Conservation (phyloP, 2,888 invertebrate species). For the Bombyx huttoni region DNA sequence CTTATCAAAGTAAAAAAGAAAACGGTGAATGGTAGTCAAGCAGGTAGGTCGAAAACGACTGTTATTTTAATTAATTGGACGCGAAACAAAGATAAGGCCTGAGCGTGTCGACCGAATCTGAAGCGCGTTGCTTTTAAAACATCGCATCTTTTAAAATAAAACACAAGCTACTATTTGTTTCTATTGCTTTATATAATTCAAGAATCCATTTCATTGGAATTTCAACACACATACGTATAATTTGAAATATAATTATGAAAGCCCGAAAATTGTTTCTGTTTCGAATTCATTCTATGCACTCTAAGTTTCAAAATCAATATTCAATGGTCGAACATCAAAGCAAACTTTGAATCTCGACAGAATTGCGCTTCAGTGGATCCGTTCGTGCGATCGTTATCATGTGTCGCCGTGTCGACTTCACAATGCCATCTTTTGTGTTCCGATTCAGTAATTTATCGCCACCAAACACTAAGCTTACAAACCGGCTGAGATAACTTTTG, state of each 20-base stretch:
- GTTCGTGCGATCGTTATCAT: constrained; percentile 52
- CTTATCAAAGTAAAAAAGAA: constrained; percentile 10
- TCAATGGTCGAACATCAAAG: not conserved
- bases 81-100: constrained; percentile 47
- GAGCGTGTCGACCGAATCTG: constrained; percentile 29
- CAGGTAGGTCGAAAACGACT: constrained; percentile 58
- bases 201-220: not conserved
- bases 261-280: too few species aligned
- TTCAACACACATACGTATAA: too few species aligned
- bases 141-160: constrained; percentile 13
- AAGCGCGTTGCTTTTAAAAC: constrained; percentile 12
- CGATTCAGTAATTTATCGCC: constrained; percentile 63
- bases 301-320: too few species aligned
- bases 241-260: too few species aligned
- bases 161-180: not conserved
- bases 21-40: constrained; percentile 31
- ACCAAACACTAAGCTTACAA: constrained; percentile 52
- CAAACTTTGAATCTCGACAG: not conserved
- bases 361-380: constrained; percentile 5
- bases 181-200: not conserved
- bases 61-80: constrained; percentile 70
- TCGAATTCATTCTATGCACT: too few species aligned
- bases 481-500: constrained; percentile 40
- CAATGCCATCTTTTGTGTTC: constrained; percentile 67
- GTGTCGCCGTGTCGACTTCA: constrained; percentile 58